Percentiles rank a stretch among this genome's conserved stretches.
These are phyloP conservation scores for Eospalax fontanierii DNA, from an alignment of 2,797 vertebrate species.

Conservation along the genomic window DNA sequence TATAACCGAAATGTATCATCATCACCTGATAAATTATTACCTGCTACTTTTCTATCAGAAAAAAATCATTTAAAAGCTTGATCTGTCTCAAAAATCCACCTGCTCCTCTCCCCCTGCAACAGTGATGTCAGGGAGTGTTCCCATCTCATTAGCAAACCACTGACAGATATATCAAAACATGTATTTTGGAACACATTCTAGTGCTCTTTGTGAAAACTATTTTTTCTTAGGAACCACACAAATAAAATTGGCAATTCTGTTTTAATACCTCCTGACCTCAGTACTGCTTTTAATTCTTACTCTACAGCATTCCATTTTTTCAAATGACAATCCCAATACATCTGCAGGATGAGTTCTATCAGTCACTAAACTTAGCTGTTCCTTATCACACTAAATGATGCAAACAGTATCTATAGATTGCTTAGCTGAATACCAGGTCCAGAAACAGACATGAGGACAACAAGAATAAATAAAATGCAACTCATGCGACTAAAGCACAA, in stretches of 20 bases:
- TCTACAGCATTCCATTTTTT: not conserved
- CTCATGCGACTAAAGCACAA: not conserved
- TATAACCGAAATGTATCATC: slow-evolving; percentile 9
- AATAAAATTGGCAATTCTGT: not conserved
- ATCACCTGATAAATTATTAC: not conserved
- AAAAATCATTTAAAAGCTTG: slow-evolving; percentile 54
- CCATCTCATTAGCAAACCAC: slow-evolving; percentile 50
- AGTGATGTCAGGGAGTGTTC: not conserved
- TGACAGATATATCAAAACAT: not conserved
- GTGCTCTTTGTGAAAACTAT: not conserved
- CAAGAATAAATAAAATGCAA: slow-evolving; percentile 34
- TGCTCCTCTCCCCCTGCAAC: not conserved
- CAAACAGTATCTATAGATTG: not conserved
- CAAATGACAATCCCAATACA: not conserved
- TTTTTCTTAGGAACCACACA: slow-evolving; percentile 13
- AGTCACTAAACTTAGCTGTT: slow-evolving; percentile 14
- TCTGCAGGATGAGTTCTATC: not conserved
- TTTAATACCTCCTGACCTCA: not conserved
- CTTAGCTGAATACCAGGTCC: not conserved
- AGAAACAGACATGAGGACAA: not conserved
- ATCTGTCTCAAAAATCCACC: slow-evolving; percentile 49
- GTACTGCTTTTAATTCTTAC: not conserved
- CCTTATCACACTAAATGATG: not conserved
- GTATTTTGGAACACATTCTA: not conserved
- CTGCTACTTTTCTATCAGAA: slow-evolving; percentile 40